Evolutionary conservation across 1,140 invertebrate species (phyloP), one percentile per base, ranked within the genome.

Genomic region (Apocrypta bakeri): DNA sequence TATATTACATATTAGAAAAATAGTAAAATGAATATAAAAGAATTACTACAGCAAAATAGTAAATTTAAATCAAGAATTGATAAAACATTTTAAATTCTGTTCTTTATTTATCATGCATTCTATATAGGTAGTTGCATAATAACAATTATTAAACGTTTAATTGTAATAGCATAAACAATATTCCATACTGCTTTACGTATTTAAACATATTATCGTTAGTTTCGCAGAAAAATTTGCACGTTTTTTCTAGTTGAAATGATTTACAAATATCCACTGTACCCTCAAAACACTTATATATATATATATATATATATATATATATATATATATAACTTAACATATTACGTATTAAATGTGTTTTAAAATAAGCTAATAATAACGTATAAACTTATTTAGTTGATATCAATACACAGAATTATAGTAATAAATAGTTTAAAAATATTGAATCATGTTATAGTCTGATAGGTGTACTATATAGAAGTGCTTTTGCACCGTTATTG

Each of bases 401-500:
- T 66, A 66, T 66, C 11, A 66, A 27, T 66, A 66, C 24, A 66
- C 24, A 25, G 27, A 66, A 27, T 2, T 29, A 27, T 29, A 66
- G 63, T 14, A 66, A 66, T 11, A 29, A 17, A 29, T 21, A 0
- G 25, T 66, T 66, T 64, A 3, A 40, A 66, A 64, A 64, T 7
- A 7, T 56, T 0, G n/a, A 56, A 21, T 25, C 33, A 25, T 17
- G 27, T 42, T 7, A 42, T 42, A 81, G 25, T 66, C 7, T 24
- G 21, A 42, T 72, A 64, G n/a, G 24, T 42, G 24, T 63, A 33
- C 14, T 37, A 9, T n/a, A 42, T 74, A 74, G 61, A 64, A 29
- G 21, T 81, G 37, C n/a, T n/a, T 66, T 74, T 27, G 69, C 31
- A 75, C 29, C 12, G 64, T 29, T 29, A n/a, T 79, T 33, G 29